A percentile compares a stretch with the other conserved stretches of the same genome.
phyloP scores from a whole-genome alignment of 2,888 invertebrate species.

The Sinohyriopsis cumingii region DNA sequence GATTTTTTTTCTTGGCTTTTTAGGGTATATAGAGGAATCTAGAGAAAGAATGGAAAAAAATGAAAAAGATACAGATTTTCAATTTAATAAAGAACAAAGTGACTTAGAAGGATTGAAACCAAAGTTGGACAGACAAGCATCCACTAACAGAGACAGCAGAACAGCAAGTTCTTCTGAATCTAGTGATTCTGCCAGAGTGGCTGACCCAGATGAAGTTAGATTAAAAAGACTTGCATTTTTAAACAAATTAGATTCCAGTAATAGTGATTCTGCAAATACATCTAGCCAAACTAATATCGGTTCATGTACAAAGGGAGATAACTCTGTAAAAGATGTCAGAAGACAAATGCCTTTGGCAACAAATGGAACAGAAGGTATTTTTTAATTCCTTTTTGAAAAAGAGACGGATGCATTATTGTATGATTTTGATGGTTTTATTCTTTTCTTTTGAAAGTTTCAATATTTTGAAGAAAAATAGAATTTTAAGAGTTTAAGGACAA shows the following conservation, averaged over 20 bases:
- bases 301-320: too few relatives aligned
- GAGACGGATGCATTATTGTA: too few relatives aligned
- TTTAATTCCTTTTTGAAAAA: too few relatives aligned
- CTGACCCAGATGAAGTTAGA: conserved; percentile 52
- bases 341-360: too few relatives aligned
- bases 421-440: too few relatives aligned
- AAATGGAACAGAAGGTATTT: too few relatives aligned
- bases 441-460: too few relatives aligned
- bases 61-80: neutral
- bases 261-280: too few relatives aligned
- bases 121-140: conserved; percentile 3
- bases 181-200: conserved; percentile 7
- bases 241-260: conserved; percentile 19
- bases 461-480: too few relatives aligned
- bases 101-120: neutral
- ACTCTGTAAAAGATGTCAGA: too few relatives aligned
- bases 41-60: conserved; percentile 23
- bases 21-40: conserved; percentile 39
- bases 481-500: too few relatives aligned
- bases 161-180: conserved; percentile 4
- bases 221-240: conserved; percentile 57
- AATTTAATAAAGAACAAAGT: conserved; percentile 1
- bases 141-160: conserved; percentile 5
- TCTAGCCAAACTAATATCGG: too few relatives aligned
- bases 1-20: conserved; percentile 1